Evolutionary conservation across 1,140 invertebrate species (phyloP).

Genomic region (Globodera ellingtonae): DNA sequence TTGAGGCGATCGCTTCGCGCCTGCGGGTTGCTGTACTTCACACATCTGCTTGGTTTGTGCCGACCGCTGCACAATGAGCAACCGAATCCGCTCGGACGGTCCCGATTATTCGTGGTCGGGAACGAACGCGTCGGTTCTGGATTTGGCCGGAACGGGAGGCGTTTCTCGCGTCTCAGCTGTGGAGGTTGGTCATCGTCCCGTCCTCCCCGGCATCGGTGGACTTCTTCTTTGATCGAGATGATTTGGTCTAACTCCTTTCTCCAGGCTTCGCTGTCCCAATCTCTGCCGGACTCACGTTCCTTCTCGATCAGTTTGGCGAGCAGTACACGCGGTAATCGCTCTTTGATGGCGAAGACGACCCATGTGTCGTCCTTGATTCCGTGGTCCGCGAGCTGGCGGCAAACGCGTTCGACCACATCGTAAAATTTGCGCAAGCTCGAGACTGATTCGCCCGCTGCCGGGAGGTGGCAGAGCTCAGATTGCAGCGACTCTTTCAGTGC

Average conservation of each 20-base stretch:
- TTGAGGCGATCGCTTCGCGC: background rate
- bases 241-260: background rate
- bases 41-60: background rate
- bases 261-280: background rate
- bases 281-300: background rate
- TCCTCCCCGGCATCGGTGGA: background rate
- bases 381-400: too few relatives aligned
- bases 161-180: background rate
- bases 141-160: background rate
- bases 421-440: too few relatives aligned
- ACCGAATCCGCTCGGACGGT: background rate
- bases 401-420: too few relatives aligned
- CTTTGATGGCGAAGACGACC: too few relatives aligned
- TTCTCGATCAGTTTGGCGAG: background rate
- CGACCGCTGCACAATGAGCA: constrained; percentile 2
- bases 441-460: too few relatives aligned
- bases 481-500: too few relatives aligned
- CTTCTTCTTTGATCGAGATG: background rate
- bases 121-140: background rate
- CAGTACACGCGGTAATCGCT: background rate
- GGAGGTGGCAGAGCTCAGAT: too few relatives aligned
- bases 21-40: background rate
- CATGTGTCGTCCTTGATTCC: too few relatives aligned
- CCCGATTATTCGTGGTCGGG: background rate
- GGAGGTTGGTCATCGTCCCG: background rate